phyloP scores from a whole-genome alignment of 2,888 invertebrate genomes.

The Cyaniris semiargus region DNA sequence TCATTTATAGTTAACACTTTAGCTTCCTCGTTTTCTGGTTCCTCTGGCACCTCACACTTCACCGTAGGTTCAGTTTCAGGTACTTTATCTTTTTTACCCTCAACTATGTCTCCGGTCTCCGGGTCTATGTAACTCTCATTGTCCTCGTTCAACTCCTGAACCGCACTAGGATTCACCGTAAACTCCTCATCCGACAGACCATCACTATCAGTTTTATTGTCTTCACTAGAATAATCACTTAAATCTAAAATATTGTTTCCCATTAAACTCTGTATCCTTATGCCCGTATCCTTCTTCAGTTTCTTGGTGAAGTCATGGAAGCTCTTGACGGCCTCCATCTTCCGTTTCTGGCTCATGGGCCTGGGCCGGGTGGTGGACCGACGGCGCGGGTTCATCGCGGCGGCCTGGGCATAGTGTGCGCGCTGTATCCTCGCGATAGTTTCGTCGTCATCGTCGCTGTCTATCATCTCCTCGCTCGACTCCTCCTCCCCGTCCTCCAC shows the following conservation, averaged over 20 bases:
- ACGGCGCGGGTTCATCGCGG: constrained; percentile 68
- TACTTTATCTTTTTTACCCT: constrained; percentile 50
- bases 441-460: constrained; percentile 74
- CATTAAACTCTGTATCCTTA: constrained; percentile 72
- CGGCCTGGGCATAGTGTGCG: constrained; percentile 71
- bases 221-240: constrained; percentile 74
- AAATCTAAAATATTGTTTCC: constrained; percentile 74
- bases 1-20: constrained; percentile 76
- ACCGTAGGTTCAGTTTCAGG: constrained; percentile 41
- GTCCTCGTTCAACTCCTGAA: constrained; percentile 69
- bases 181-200: constrained; percentile 76
- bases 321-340: constrained; percentile 75
- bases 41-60: constrained; percentile 39
- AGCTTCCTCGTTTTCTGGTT: constrained; percentile 46
- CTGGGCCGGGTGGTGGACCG: constrained; percentile 62
- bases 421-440: constrained; percentile 75
- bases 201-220: constrained; percentile 71
- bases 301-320: constrained; percentile 78
- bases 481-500: constrained; percentile 60
- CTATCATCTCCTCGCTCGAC: constrained; percentile 65
- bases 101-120: constrained; percentile 74
- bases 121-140: constrained; percentile 77
- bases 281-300: constrained; percentile 76
- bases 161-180: constrained; percentile 72
- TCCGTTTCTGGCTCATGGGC: constrained; percentile 74